Conservation (phyloP, 2,888 invertebrate genomes). For the Nephrotoma appendiculata region DNA sequence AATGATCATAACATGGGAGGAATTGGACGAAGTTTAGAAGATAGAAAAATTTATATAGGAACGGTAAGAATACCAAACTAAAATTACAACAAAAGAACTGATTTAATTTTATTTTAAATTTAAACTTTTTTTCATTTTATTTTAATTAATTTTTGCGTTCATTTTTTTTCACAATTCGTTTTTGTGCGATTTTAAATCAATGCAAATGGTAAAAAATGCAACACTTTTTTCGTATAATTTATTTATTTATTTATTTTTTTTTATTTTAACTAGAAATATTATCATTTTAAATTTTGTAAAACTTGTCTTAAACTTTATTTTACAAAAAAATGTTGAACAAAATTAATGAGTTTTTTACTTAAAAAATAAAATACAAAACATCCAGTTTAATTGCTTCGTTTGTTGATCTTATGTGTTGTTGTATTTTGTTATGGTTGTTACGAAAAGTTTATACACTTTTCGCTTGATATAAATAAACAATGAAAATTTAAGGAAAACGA, state of each 20-base stretch:
- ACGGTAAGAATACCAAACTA: slow-evolving; percentile 18
- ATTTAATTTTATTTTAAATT: background rate
- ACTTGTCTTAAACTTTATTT: background rate
- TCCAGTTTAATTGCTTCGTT: background rate
- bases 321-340: background rate
- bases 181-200: background rate
- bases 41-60: slow-evolving; percentile 24
- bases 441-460: background rate
- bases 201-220: background rate
- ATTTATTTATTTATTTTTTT: background rate
- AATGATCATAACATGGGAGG: slow-evolving; percentile 33
- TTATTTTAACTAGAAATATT: background rate
- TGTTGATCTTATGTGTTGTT: background rate
- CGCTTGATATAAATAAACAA: background rate
- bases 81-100: background rate
- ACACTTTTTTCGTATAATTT: background rate
- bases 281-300: background rate
- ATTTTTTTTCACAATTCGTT: background rate
- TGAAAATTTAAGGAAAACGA: background rate
- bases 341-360: background rate
- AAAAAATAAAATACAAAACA: background rate
- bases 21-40: slow-evolving; percentile 22
- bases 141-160: background rate
- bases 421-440: background rate
- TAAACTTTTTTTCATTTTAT: background rate